Evolutionary conservation across 2,888 invertebrate species (phyloP), one percentile per base, ranked within the genome.

Genomic region (Eupeodes latifasciatus): DNA sequence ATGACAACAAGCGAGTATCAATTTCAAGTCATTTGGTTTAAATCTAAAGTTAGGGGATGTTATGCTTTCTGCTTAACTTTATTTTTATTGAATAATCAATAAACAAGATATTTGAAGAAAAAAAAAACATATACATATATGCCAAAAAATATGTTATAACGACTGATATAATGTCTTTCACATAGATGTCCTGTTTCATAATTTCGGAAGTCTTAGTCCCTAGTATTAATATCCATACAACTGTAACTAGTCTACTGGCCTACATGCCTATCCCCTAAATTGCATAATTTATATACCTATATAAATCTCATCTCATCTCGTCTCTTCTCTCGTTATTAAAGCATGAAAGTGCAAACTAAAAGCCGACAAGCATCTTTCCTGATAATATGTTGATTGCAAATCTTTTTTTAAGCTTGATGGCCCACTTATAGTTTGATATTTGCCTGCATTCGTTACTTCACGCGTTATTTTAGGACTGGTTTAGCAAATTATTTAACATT

Each of bases 401-500:
- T 55, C n/a, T 55, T 47, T 49, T 62, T 34, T 34, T 40, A 27
- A 49, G 53, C 55, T 62, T 62, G 62, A 62, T 81, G 76, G 47
- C 34, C 51, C 57, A 61, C 51, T 49, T 66, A n/a, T 66, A 51
- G 9, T 57, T 55, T 57, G 64, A 51, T 51, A 67, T 51, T 34
- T 19, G 16, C 47, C 64, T 44, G 11, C 64, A 47, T 64, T 64
- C 40, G 40, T 12, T n/a, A 14, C 14, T 51, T 14, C n/a, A 27
- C 14, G 51, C 51, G 51, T 51, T 5, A 5, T n/a, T 36, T 44
- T 61, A 27, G 5, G 11, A 75, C 67, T 62, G 51, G 57, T 74
- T 66, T 72, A 36, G 12, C 47, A 72, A 80, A 72, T 80, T 47
- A 72, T 80, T 72, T 47, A n/a, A 16, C 44, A 36, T 44, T 71